Evolutionary conservation across 2,113 vertebrate genomes (phyloP), one percentile per base, ranked within the genome.

Genomic region (Gopherus flavomarginatus): DNA sequence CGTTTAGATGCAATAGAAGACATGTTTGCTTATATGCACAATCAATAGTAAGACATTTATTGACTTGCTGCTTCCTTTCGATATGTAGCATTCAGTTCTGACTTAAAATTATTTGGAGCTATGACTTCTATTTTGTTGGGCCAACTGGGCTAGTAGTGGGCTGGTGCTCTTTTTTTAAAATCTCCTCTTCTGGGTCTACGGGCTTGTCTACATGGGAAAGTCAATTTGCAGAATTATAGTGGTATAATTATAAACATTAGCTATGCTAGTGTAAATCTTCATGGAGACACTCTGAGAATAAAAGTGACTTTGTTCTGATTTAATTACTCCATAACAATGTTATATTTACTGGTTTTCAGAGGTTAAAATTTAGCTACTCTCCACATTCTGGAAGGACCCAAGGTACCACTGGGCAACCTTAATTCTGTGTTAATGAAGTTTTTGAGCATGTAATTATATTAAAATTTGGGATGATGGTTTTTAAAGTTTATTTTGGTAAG

Each of bases 321-420:
- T 57, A 94, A 13, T 90, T 86, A 65, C 65, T 91, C 6, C 72
- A 8, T 88, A 56, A 44, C 79, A 57, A 2, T 86, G 4, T 47
- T 82, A 92, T 85, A 85, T 88, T 90, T 92, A 29, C 80, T 84
- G 42, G 19, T 0, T 44, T 95, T 94, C 91, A 52, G 52, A 95
- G 69, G 53, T 54, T 54, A 54, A 54, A 54, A 5, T 82, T 54
- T 94, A 10, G 27, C 2, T 1, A 0, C 87, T 94, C 90, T 69
- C 19, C 52, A 3, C 31, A 52, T 95, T n/a, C 21, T 84, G 77
- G 35, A 53, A 13, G 77, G 82, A 29, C 59, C 24, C 54, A 56
- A 56, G 24, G 4, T 88, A 82, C 29, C 35, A 17, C 59, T 0
- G 0, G 81, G 8, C 65, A 85, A 10, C 79, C 59, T 52, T 86